Percentiles rank a stretch among this genome's conserved stretches.
phyloP scores from a whole-genome alignment of 2,888 invertebrate species.

The Arctia plantaginis region DNA sequence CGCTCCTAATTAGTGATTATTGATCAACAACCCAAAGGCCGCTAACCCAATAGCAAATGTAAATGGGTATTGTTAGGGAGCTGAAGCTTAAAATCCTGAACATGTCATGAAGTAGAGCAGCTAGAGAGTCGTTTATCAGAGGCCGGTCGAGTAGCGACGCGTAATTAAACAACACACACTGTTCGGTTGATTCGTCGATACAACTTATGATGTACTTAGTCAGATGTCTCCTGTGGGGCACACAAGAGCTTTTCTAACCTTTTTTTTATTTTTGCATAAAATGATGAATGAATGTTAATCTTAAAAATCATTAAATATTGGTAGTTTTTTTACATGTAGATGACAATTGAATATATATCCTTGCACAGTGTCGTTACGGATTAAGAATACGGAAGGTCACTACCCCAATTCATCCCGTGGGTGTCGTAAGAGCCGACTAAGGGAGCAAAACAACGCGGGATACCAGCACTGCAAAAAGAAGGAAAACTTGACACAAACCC shows the following conservation, averaged over 20 bases:
- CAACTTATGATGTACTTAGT: background rate
- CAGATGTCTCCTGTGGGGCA: accelerated
- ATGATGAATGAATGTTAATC: too few species aligned
- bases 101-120: slow-evolving; percentile 72
- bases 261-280: too few species aligned
- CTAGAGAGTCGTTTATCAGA: slow-evolving; percentile 80
- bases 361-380: too few species aligned
- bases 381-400: too few species aligned
- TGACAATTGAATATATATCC: too few species aligned
- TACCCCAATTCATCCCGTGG: too few species aligned
- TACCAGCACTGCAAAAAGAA: too few species aligned
- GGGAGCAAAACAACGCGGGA: too few species aligned
- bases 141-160: slow-evolving; percentile 74
- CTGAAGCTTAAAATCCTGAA: slow-evolving; percentile 72
- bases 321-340: too few species aligned
- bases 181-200: slow-evolving; percentile 17
- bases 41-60: slow-evolving; percentile 56
- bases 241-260: background rate
- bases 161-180: slow-evolving; percentile 77
- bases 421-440: too few species aligned
- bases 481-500: too few species aligned
- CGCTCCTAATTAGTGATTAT: slow-evolving; percentile 4
- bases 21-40: slow-evolving; percentile 7
- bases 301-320: too few species aligned
- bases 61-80: slow-evolving; percentile 65